phyloP scores from a whole-genome alignment of 2,888 invertebrate genomes.

The Brachyopa scutellaris region DNA sequence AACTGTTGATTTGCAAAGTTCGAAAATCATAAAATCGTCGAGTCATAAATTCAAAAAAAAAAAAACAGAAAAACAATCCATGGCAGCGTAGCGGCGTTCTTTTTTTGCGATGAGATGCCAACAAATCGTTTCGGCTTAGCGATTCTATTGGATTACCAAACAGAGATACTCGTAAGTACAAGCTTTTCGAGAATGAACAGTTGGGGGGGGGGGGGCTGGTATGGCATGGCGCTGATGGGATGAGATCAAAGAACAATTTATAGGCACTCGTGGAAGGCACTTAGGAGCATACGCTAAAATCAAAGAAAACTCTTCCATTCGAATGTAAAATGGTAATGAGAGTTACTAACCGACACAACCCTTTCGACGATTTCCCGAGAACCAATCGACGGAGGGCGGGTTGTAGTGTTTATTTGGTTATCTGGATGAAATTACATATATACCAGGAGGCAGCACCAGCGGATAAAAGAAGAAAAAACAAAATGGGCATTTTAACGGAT shows the following conservation, averaged over 20 bases:
- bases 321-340: slow-evolving; percentile 63
- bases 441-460: slow-evolving; percentile 18
- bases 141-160: slow-evolving; percentile 49
- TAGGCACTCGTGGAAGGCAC: slow-evolving; percentile 58
- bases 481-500: slow-evolving; percentile 38
- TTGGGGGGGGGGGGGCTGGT: background rate
- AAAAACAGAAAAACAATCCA: slow-evolving; percentile 39
- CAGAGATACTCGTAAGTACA: slow-evolving; percentile 31
- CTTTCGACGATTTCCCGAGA: slow-evolving; percentile 22
- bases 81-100: background rate
- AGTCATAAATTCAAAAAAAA: slow-evolving; percentile 48
- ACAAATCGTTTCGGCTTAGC: slow-evolving; percentile 60
- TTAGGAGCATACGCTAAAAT: slow-evolving; percentile 49
- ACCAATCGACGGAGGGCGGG: too few species aligned
- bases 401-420: slow-evolving; percentile 61
- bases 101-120: slow-evolving; percentile 38
- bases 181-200: slow-evolving; percentile 33
- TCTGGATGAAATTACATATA: slow-evolving; percentile 59
- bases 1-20: slow-evolving; percentile 71
- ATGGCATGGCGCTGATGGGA: slow-evolving; percentile 25
- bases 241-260: slow-evolving; percentile 66
- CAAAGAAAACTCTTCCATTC: slow-evolving; percentile 34
- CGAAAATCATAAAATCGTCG: slow-evolving; percentile 64
- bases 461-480: slow-evolving; percentile 17
- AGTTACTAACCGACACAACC: slow-evolving; percentile 43